Percentiles rank a stretch among this genome's conserved stretches.
These are phyloP conservation scores for Balanococcus diminutus DNA, from an alignment of 2,888 invertebrate species.

Conservation along the genomic window DNA sequence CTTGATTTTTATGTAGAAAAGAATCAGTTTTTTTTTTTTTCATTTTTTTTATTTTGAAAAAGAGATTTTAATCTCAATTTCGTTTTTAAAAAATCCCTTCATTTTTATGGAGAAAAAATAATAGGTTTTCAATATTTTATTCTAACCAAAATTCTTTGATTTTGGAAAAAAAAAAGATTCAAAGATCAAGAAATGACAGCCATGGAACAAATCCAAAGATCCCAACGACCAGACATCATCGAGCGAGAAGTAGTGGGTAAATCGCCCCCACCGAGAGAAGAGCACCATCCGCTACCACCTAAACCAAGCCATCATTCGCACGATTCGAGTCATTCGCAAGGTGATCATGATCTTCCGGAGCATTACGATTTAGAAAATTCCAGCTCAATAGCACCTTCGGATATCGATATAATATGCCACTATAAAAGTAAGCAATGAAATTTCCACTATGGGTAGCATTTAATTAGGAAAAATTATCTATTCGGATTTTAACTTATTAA, in stretches of 20 bases:
- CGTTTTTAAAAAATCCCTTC: too few relatives aligned
- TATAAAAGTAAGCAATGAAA: constrained; percentile 72
- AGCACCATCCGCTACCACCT: constrained; percentile 78
- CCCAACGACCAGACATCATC: constrained; percentile 91
- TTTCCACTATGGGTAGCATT: too few relatives aligned
- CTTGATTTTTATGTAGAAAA: too few relatives aligned
- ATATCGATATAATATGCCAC: constrained; percentile 95
- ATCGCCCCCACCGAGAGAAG: constrained; percentile 80
- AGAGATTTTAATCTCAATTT: too few relatives aligned
- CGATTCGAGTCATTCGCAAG: constrained; percentile 67
- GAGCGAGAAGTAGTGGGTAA: constrained; percentile 86
- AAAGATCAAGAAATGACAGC: constrained; percentile 78
- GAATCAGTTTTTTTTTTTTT: too few relatives aligned
- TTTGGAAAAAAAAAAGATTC: too few relatives aligned
- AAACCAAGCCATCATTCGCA: constrained; percentile 71
- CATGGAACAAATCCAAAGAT: constrained; percentile 66
- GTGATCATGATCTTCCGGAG: constrained; percentile 78
- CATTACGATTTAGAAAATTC: constrained; percentile 97
- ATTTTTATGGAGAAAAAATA: too few relatives aligned
- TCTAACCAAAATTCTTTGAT: too few relatives aligned
- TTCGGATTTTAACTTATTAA: neutral
- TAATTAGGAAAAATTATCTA: neutral
- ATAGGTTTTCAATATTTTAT: too few relatives aligned
- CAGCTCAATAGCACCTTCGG: constrained; percentile 95
- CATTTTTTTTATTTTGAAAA: too few relatives aligned